Evolutionary conservation across 2,797 vertebrate genomes (phyloP), one percentile per base, ranked within the genome.

Genomic region (Etheostoma nigrum): DNA sequence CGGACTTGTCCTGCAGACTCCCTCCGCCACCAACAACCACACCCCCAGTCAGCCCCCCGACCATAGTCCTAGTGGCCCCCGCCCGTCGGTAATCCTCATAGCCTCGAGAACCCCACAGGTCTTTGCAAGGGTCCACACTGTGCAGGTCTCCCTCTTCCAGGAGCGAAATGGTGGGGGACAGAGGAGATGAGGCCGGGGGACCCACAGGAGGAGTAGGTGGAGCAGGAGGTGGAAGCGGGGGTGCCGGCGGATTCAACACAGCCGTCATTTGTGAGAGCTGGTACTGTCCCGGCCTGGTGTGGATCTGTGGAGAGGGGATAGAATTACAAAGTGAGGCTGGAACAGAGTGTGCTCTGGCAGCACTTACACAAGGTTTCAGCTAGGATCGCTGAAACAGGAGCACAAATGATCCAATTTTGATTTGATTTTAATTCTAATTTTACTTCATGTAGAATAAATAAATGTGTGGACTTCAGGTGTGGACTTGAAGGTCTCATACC

Each of bases 41-140:
- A 13, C 95, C 95, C 4, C 95, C 95, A 0, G 94, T 95, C 79
- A 95, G 88, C 27, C 95, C 93, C 27, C 95, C 96, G n/a, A 86
- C 94, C 93, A 95, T 95, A 87, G 94, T 96, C 88, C 93, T 92
- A 14, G 95, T 93, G 54, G 95, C 90, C 14, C 94, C 95, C 0
- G 96, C 94, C 14, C 96, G 92, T 21, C 97, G 89, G 85, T 98
- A 98, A 84, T 98, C 97, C 91, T 95, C 97, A 1, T 98, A 98
- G 51, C 96, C 96, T 1, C 94, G 95, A 40, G 96, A 95, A 15
- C 94, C 95, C 97, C 97, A 97, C 78, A 96, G 86, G 91, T 96
- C 95, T 84, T 96, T 90, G 90, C 96, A 96, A 58, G 93, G 94
- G 92, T 94, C 95, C 77, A 96, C 94, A 14, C 91, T 96, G 68